Percentiles rank a stretch among this genome's conserved stretches.
Evolutionary conservation across 2,113 vertebrate genomes (phyloP).

Genomic region (Cyprinodon brontotheroides): DNA sequence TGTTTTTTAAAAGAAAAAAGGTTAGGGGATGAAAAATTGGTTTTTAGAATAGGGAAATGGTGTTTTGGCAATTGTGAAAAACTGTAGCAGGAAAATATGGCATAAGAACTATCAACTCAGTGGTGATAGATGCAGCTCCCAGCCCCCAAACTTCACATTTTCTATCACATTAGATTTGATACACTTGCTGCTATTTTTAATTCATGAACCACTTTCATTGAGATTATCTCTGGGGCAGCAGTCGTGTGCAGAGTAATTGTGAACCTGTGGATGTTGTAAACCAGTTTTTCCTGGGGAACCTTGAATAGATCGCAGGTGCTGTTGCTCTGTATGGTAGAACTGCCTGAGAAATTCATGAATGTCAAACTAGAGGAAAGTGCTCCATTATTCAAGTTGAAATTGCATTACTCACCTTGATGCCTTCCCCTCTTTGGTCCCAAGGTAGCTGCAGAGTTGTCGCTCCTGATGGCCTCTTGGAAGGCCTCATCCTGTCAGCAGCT

Average conservation of each 20-base stretch:
- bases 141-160: constrained; percentile 30
- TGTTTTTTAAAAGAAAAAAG: too few relatives aligned
- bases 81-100: background rate
- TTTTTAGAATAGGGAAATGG: too few relatives aligned
- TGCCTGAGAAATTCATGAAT: constrained; percentile 69
- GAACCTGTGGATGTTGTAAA: constrained; percentile 62
- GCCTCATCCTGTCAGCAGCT: constrained; percentile 67
- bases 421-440: constrained; percentile 67
- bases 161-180: constrained; percentile 42
- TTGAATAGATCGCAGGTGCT: constrained; percentile 68
- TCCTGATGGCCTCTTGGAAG: constrained; percentile 76
- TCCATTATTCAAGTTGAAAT: constrained; percentile 80
- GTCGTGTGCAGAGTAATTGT: constrained; percentile 59
- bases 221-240: constrained; percentile 66
- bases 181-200: constrained; percentile 60
- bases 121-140: background rate
- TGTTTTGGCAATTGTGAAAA: too few relatives aligned
- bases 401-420: constrained; percentile 79
- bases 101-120: background rate
- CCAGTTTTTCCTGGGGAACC: constrained; percentile 55
- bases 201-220: constrained; percentile 62
- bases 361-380: constrained; percentile 69
- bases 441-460: constrained; percentile 70
- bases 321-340: constrained; percentile 55
- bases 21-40: too few relatives aligned